Conservation (phyloP, 2,113 vertebrate genomes). For the Cryptoleucopteryx plumbea region DNA sequence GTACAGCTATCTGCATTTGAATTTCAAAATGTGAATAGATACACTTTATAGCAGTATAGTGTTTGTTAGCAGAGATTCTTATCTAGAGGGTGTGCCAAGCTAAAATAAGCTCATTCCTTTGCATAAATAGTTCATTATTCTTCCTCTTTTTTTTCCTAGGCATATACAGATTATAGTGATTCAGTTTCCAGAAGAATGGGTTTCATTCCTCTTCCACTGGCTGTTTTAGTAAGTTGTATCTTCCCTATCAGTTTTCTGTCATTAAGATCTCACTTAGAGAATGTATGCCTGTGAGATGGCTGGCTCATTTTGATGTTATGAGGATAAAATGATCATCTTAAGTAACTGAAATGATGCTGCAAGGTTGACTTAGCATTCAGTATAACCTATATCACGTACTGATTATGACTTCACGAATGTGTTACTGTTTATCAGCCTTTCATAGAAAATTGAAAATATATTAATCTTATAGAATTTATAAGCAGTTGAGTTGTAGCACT, state of each 20-base stretch:
- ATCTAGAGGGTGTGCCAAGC: not conserved
- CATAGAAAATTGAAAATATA: not conserved
- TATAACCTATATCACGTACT: not conserved
- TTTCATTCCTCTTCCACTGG: constrained; percentile 96
- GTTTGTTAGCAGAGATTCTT: not conserved
- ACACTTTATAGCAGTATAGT: not conserved
- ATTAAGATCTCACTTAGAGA: not conserved
- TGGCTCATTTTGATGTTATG: not conserved
- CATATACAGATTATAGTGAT: constrained; percentile 96
- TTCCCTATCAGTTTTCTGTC: not conserved
- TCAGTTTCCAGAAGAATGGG: constrained; percentile 96
- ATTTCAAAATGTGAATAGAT: not conserved
- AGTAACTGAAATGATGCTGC: not conserved
- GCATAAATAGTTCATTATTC: not conserved
- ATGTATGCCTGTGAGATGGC: not conserved
- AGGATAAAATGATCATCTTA: not conserved
- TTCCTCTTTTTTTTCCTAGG: constrained; percentile 70
- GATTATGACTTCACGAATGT: not conserved
- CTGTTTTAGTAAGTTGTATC: constrained; percentile 86
- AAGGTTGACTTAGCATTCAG: not conserved
- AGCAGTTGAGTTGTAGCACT: not conserved
- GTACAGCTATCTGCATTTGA: not conserved
- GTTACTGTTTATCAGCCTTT: not conserved
- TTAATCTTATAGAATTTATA: not conserved
- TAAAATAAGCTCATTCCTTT: constrained; percentile 6